Evolutionary conservation across 23 tunicate species (phyloP).

Genomic region (Ascidia mentula): DNA sequence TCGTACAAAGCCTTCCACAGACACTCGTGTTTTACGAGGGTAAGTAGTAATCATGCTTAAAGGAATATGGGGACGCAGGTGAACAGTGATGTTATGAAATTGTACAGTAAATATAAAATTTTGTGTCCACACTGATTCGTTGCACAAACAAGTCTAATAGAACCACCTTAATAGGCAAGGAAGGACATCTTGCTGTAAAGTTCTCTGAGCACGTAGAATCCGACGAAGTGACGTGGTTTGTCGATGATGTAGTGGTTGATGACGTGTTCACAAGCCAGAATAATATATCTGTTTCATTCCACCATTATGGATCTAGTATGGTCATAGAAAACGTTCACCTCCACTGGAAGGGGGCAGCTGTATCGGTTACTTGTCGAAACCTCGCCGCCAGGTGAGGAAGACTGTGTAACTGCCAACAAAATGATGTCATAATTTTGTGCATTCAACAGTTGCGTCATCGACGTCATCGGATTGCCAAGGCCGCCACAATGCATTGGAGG

Average conservation of each 20-base stretch:
- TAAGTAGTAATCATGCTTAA: no score
- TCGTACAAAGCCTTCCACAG: conserved; percentile 7
- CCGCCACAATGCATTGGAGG: neutral
- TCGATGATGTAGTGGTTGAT: conserved; percentile 33
- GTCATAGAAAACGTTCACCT: neutral
- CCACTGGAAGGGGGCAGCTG: neutral
- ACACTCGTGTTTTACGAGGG: conserved; percentile 11
- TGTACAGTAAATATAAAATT: no score
- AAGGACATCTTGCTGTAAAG: neutral
- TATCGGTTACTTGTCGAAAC: conserved; percentile 35
- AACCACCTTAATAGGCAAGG: conserved; percentile 20
- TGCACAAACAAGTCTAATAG: no score
- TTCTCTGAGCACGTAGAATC: conserved; percentile 20
- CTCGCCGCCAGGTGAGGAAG: conserved; percentile 15
- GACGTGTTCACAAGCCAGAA: conserved; percentile 10
- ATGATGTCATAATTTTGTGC: no score
- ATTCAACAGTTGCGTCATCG: conserved; percentile 29
- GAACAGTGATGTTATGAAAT: no score
- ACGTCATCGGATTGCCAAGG: conserved; percentile 22
- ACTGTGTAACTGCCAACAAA: no score
- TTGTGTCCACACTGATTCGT: no score
- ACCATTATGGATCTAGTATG: neutral
- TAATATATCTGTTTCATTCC: neutral
- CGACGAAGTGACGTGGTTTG: conserved; percentile 42
- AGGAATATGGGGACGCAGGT: no score